Conservation (phyloP, 2,888 invertebrate genomes). For the Tridacna crocea region DNA sequence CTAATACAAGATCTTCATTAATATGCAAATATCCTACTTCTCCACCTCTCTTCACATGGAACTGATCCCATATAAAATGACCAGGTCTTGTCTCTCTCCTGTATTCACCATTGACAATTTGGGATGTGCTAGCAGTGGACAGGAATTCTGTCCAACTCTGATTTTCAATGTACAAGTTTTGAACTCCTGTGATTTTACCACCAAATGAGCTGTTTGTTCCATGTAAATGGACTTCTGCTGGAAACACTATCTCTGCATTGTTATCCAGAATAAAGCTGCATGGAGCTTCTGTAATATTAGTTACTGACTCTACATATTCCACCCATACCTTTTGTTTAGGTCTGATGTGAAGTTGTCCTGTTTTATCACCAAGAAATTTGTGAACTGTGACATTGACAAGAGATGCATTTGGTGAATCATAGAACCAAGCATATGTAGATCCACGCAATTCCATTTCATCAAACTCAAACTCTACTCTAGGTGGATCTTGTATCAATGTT, state of each 20-base stretch:
- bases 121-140: constrained; percentile 73
- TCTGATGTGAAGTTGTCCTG: constrained; percentile 70
- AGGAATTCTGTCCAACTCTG: constrained; percentile 63
- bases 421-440: constrained; percentile 66
- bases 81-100: constrained; percentile 65
- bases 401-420: constrained; percentile 62
- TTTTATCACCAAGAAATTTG: constrained; percentile 74
- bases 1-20: constrained; percentile 45
- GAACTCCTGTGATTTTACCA: constrained; percentile 70
- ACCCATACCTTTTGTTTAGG: constrained; percentile 70
- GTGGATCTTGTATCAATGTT: constrained; percentile 68
- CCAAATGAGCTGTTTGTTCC: constrained; percentile 73
- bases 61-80: constrained; percentile 67
- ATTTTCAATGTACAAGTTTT: constrained; percentile 69
- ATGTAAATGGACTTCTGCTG: constrained; percentile 73
- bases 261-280: constrained; percentile 73
- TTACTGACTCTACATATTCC: constrained; percentile 72
- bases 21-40: constrained; percentile 66
- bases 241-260: constrained; percentile 70
- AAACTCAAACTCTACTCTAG: constrained; percentile 67
- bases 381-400: constrained; percentile 67
- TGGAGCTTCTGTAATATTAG: constrained; percentile 74
- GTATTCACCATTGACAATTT: constrained; percentile 66
- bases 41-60: constrained; percentile 69
- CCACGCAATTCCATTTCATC: constrained; percentile 75